Percentiles rank a stretch among this genome's conserved stretches.
phyloP scores from a whole-genome alignment of 1,140 invertebrate genomes.

The Proctacanthus coquilletti region DNA sequence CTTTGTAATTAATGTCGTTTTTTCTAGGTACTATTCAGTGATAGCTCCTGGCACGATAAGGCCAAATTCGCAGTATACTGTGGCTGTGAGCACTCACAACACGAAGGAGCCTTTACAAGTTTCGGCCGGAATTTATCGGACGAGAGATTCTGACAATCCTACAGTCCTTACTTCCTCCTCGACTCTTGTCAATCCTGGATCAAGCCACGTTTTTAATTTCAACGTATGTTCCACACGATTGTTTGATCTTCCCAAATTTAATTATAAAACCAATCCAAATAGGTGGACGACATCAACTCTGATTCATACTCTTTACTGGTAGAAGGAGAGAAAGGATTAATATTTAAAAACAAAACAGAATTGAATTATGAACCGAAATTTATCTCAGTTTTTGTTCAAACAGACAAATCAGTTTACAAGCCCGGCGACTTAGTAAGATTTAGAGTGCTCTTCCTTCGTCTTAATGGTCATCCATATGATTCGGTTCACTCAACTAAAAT shows the following conservation, averaged over 20 bases:
- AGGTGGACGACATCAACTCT: too few species aligned
- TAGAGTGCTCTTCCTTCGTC: constrained; percentile 65
- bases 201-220: too few species aligned
- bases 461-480: constrained; percentile 53
- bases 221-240: too few species aligned
- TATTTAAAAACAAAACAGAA: constrained; percentile 57
- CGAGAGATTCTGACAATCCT: too few species aligned
- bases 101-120: constrained; percentile 36
- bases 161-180: too few species aligned
- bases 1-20: too few species aligned
- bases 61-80: constrained; percentile 71
- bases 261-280: too few species aligned
- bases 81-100: constrained; percentile 53
- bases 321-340: constrained; percentile 52
- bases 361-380: constrained; percentile 71
- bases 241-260: too few species aligned
- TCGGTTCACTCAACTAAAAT: too few species aligned
- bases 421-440: constrained; percentile 74
- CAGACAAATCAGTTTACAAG: constrained; percentile 87
- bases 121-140: too few species aligned
- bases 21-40: constrained; percentile 56
- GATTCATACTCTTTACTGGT: constrained; percentile 67
- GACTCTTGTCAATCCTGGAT: too few species aligned
- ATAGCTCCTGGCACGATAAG: constrained; percentile 63
- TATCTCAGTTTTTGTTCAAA: constrained; percentile 74